phyloP scores from a whole-genome alignment of 2,888 invertebrate genomes.

The Drosophila paranaensis region DNA sequence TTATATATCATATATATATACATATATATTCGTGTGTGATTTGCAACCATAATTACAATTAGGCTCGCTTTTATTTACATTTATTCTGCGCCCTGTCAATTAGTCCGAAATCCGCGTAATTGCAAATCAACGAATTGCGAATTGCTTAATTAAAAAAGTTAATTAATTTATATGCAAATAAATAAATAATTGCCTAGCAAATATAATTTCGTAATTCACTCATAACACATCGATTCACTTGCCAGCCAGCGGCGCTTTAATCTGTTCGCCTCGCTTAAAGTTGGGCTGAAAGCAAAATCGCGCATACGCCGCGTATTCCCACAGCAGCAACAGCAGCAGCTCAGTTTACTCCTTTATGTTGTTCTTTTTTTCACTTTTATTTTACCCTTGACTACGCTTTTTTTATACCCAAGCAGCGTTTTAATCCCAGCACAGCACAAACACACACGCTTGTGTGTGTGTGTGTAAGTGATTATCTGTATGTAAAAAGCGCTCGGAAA shows the following conservation, averaged over 20 bases:
- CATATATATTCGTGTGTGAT: conserved; percentile 26
- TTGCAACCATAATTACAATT: conserved; percentile 64
- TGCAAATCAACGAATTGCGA: conserved; percentile 32
- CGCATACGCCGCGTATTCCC: conserved; percentile 72
- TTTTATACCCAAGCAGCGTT: conserved; percentile 60
- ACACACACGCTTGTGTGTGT: conserved; percentile 6
- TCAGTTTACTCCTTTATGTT: conserved; percentile 41
- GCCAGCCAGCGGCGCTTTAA: conserved; percentile 12
- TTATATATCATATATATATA: not conserved
- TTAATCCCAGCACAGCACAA: conserved; percentile 64
- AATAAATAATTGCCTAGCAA: conserved; percentile 2
- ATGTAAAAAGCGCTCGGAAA: conserved; percentile 41
- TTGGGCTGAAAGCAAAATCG: conserved; percentile 47
- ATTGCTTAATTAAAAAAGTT: conserved; percentile 15
- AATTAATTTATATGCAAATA: conserved; percentile 18
- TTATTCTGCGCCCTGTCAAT: conserved; percentile 61
- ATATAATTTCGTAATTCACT: conserved; percentile 9
- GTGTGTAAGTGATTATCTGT: conserved; percentile 60
- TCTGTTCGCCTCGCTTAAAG: conserved; percentile 17
- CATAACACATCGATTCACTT: not conserved
- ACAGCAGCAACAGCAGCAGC: conserved; percentile 45
- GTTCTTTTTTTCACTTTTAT: conserved; percentile 58
- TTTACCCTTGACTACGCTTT: conserved; percentile 72
- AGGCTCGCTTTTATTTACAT: conserved; percentile 60
- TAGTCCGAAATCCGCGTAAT: conserved; percentile 56